Evolutionary conservation across 2,888 invertebrate genomes (phyloP), one percentile per base, ranked within the genome.

Genomic region (Ariolimax columbianus): DNA sequence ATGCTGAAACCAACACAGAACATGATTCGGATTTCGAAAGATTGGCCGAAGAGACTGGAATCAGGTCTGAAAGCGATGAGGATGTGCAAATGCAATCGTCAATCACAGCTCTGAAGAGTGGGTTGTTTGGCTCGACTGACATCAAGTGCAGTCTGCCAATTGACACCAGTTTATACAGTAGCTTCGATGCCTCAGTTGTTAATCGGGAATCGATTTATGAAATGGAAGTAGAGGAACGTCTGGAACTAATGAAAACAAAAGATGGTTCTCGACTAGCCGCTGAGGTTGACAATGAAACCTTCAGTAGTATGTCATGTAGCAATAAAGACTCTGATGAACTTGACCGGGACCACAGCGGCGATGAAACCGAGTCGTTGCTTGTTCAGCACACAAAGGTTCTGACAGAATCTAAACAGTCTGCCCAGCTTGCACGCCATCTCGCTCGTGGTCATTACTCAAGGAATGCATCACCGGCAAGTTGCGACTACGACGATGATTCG

Each of bases 151-250:
- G 80, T 73, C 72, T 26, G 19, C 30, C 72, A 55, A 9, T 68
- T 43, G 78, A 78, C 30, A 47, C 47, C 26, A 89, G 75, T n/a
- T 33, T 75, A n/a, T 90, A 91, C 86, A 89, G 89, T 63, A 91
- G 91, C 87, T 89, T 91, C 79, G 91, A 92, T 82, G 90, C 90
- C 86, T 86, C 90, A 84, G 87, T 89, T 47, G 89, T 90, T 47
- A 91, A 90, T 33, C 85, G 86, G 17, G 89, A 89, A 36, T 93
- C 93, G 1, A 91, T 93, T 63, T 94, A 94, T 87, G 94, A 94
- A 88, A 87, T 92, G 55, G 90, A 93, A 81, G 90, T 93, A 87
- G 93, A 94, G 86, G 92, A 93, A 88, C 89, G 91, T 77, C 87
- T 93, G 55, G 93, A 93, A 84, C 84, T 86, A 79, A 88, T 87